These are phyloP conservation scores for Ganaspis brasiliensis DNA, from an alignment of 2,888 invertebrate species.

Conservation along the genomic window DNA sequence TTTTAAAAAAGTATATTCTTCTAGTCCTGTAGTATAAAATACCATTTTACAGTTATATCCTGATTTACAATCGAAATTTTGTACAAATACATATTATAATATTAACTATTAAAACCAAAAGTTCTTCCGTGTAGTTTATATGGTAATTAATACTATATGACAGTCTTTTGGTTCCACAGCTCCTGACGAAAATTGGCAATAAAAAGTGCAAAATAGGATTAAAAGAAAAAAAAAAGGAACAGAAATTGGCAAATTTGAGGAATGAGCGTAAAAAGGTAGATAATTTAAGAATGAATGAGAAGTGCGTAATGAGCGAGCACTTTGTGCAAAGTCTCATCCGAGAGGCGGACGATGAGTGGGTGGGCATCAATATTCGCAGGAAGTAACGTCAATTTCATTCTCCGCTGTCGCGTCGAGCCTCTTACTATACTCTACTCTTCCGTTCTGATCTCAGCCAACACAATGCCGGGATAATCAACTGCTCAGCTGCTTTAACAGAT, in stretches of 20 bases:
- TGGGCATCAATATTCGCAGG: constrained; percentile 64
- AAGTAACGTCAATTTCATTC: constrained; percentile 63
- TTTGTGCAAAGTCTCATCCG: constrained; percentile 5
- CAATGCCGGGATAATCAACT: constrained; percentile 67
- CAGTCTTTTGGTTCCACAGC: too few species aligned
- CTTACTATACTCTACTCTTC: constrained; percentile 43
- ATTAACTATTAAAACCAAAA: too few species aligned
- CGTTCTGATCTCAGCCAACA: constrained; percentile 50
- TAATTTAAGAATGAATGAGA: constrained; percentile 57
- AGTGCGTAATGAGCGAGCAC: constrained; percentile 30
- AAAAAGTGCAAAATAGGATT: too few species aligned
- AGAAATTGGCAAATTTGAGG: constrained; percentile 65
- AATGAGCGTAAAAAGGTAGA: constrained; percentile 61
- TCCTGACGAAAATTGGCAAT: too few species aligned
- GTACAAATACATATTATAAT: too few species aligned
- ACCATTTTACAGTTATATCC: too few species aligned
- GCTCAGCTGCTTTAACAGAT: constrained; percentile 68
- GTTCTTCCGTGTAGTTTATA: too few species aligned
- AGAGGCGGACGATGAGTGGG: constrained; percentile 8
- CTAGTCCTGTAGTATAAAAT: too few species aligned
- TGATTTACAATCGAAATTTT: too few species aligned
- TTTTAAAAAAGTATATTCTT: too few species aligned
- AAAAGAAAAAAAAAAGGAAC: constrained; percentile 48
- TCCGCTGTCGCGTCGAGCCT: constrained; percentile 43
- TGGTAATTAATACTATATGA: too few species aligned